A percentile compares a stretch with the other conserved stretches of the same genome.
phyloP scores from a whole-genome alignment of 2,113 vertebrate species.

The Notiomystis cincta region DNA sequence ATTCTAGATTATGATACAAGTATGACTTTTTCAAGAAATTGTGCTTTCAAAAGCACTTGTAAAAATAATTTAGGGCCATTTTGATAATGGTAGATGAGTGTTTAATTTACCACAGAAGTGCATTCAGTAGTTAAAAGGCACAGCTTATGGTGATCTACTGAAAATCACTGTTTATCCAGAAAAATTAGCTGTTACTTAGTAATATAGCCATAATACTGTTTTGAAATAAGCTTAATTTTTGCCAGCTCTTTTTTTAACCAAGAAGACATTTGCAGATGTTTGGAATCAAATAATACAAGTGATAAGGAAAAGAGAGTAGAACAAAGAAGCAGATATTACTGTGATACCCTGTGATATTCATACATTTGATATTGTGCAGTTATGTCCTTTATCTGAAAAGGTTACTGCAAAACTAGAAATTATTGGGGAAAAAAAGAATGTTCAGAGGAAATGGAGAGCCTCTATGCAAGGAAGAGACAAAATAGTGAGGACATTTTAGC shows the following conservation, averaged over 20 bases:
- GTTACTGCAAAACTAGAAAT: background rate
- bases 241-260: background rate
- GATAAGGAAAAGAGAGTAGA: background rate
- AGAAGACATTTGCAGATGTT: background rate
- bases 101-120: background rate
- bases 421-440: accelerated
- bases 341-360: background rate
- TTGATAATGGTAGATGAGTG: background rate
- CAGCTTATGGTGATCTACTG: background rate
- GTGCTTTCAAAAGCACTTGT: background rate
- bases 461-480: background rate
- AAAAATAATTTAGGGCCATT: background rate
- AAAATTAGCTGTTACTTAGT: background rate
- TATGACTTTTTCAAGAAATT: background rate
- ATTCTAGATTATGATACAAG: background rate
- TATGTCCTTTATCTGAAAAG: background rate
- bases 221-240: background rate
- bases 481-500: background rate
- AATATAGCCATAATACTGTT: background rate
- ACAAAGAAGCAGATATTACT: background rate
- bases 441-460: background rate
- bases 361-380: background rate
- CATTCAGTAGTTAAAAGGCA: background rate
- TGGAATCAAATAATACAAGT: background rate
- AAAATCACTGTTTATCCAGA: background rate